Conservation (phyloP, 2,797 vertebrate species). For the Capromys pilorides region DNA sequence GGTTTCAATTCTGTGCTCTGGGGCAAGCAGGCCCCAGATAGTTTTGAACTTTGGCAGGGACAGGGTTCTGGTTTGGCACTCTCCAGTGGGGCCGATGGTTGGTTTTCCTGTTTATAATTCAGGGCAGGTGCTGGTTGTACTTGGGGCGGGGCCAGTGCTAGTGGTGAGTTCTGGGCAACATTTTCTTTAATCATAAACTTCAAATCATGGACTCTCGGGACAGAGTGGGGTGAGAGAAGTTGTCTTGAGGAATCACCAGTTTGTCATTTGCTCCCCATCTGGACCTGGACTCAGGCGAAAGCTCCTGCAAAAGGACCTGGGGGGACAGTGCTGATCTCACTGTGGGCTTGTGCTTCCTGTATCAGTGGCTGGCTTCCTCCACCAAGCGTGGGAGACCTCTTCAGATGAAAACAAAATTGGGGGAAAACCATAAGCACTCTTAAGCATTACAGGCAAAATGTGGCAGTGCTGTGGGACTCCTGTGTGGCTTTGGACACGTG, state of each 20-base stretch:
- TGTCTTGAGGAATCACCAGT: neutral
- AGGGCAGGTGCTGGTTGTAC: neutral
- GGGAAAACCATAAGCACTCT: neutral
- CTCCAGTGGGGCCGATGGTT: neutral
- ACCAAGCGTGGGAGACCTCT: neutral
- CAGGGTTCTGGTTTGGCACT: constrained; percentile 44
- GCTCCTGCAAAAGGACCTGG: neutral
- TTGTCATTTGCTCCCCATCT: neutral
- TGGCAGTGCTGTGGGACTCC: neutral
- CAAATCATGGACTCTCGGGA: neutral
- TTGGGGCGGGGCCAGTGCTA: neutral
- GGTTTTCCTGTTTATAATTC: constrained; percentile 59
- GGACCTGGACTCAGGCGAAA: neutral
- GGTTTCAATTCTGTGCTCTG: constrained; percentile 75
- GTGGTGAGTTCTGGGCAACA: neutral
- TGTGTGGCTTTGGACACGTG: neutral
- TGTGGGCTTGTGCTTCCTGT: neutral
- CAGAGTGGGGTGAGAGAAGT: neutral
- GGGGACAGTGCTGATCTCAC: neutral
- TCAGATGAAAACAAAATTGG: neutral
- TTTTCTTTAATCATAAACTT: constrained; percentile 22
- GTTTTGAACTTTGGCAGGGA: constrained; percentile 68
- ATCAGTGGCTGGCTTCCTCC: neutral
- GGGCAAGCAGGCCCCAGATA: constrained; percentile 59
- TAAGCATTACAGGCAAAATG: neutral